Percentiles rank a stretch among this genome's conserved stretches.
Conservation (phyloP, 2,888 invertebrate species). For the Drosophila niveifrons region DNA sequence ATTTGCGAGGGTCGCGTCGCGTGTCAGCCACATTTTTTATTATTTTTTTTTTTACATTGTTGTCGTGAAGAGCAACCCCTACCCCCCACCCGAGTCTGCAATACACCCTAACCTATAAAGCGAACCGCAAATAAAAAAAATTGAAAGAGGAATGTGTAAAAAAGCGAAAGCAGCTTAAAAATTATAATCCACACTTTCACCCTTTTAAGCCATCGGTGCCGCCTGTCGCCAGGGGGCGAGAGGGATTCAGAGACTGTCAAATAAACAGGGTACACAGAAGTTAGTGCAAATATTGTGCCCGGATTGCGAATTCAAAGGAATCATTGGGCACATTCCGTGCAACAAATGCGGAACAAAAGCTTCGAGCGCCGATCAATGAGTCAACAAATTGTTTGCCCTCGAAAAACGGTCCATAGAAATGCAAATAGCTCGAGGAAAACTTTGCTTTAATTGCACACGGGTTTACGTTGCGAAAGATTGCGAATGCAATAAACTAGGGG, state of each 20-base stretch:
- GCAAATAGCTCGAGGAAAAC: constrained; percentile 38
- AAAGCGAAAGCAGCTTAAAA: constrained; percentile 79
- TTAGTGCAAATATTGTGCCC: constrained; percentile 42
- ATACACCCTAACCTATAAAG: constrained; percentile 43
- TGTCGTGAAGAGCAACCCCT: constrained; percentile 46
- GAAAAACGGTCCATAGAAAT: constrained; percentile 22
- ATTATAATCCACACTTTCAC: constrained; percentile 80
- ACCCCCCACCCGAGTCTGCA: constrained; percentile 35
- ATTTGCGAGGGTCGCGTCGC: constrained; percentile 68
- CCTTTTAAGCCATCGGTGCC: constrained; percentile 61
- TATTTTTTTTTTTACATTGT: constrained; percentile 23
- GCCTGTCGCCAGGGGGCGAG: constrained; percentile 15
- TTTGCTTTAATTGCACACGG: constrained; percentile 25
- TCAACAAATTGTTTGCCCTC: constrained; percentile 38
- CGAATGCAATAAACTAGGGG: constrained; percentile 25
- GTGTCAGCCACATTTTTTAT: constrained; percentile 71
- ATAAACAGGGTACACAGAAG: constrained; percentile 30
- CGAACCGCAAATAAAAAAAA: constrained; percentile 71
- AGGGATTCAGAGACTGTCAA: constrained; percentile 23
- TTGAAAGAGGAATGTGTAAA: constrained; percentile 36
- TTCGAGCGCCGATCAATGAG: constrained; percentile 59
- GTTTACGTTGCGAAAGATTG: constrained; percentile 11
- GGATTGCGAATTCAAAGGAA: constrained; percentile 39
- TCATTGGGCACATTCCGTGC: not conserved
- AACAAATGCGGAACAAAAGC: constrained; percentile 62